These are phyloP conservation scores for Heliconius melpomene DNA, from an alignment of 1,140 invertebrate species.

Conservation along the genomic window DNA sequence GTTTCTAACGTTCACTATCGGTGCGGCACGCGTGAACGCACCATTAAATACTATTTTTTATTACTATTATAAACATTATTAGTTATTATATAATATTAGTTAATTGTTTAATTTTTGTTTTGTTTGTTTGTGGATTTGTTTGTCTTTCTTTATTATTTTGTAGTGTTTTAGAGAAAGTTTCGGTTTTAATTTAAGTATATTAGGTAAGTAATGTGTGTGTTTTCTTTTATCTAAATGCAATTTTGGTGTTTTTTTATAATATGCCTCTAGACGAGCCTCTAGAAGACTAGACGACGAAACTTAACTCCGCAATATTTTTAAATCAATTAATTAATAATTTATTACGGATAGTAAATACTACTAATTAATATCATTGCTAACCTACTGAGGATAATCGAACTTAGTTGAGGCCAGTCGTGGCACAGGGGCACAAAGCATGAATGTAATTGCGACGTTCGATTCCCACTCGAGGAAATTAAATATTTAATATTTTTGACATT, in stretches of 20 bases:
- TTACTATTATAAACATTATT: background rate
- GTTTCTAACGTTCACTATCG: conserved; percentile 32
- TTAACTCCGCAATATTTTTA: too few relatives aligned
- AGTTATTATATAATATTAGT: background rate
- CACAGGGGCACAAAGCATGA: too few relatives aligned
- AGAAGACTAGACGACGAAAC: too few relatives aligned
- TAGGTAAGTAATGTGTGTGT: background rate
- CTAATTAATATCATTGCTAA: too few relatives aligned
- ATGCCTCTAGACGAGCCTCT: too few relatives aligned
- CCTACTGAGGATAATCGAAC: too few relatives aligned
- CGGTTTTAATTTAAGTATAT: background rate
- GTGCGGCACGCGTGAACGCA: background rate
- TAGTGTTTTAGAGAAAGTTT: background rate
- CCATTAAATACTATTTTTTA: background rate
- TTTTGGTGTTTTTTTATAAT: background rate
- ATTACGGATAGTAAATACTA: too few relatives aligned
- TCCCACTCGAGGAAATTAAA: too few relatives aligned
- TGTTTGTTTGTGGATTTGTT: background rate
- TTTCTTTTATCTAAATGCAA: background rate
- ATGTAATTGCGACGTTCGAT: too few relatives aligned
- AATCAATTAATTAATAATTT: too few relatives aligned
- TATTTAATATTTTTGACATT: too few relatives aligned
- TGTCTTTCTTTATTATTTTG: background rate
- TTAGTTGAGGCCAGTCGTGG: too few relatives aligned
- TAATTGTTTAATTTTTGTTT: background rate